A percentile compares a stretch with the other conserved stretches of the same genome.
Conservation (phyloP, 1,140 invertebrate genomes). For the Caenorhabditis remanei region DNA sequence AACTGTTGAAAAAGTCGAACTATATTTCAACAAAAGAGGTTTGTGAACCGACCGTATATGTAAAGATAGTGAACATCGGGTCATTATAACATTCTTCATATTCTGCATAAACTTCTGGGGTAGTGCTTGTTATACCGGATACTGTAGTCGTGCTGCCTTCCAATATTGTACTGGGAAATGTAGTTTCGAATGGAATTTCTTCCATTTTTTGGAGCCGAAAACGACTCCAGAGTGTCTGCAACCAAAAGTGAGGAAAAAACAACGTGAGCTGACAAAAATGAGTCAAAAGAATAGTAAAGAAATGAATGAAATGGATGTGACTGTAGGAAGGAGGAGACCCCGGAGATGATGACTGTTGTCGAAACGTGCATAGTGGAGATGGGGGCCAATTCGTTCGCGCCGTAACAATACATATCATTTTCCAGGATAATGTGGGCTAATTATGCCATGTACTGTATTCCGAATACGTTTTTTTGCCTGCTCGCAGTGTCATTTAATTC, state of each 20-base stretch:
- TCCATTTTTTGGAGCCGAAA: not conserved
- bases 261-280: not conserved
- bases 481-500: constrained; percentile 19
- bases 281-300: not conserved
- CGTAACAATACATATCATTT: constrained; percentile 53
- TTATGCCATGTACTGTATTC: constrained; percentile 51
- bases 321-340: constrained; percentile 10
- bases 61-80: constrained; percentile 59
- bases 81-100: constrained; percentile 56
- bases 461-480: constrained; percentile 49
- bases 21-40: not conserved
- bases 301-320: constrained; percentile 36
- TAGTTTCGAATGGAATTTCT: constrained; percentile 19
- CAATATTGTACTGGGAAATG: not conserved
- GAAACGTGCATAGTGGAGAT: constrained; percentile 49
- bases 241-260: not conserved
- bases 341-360: constrained; percentile 45
- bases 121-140: constrained; percentile 13
- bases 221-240: constrained; percentile 28
- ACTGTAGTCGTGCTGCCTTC: constrained; percentile 3
- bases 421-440: constrained; percentile 45
- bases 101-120: not conserved
- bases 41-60: constrained; percentile 50
- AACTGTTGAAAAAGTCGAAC: not conserved
- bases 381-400: constrained; percentile 47